Base-by-base conservation (phyloP, 2,888 invertebrate species). In the Drosophila testacea region DNA sequence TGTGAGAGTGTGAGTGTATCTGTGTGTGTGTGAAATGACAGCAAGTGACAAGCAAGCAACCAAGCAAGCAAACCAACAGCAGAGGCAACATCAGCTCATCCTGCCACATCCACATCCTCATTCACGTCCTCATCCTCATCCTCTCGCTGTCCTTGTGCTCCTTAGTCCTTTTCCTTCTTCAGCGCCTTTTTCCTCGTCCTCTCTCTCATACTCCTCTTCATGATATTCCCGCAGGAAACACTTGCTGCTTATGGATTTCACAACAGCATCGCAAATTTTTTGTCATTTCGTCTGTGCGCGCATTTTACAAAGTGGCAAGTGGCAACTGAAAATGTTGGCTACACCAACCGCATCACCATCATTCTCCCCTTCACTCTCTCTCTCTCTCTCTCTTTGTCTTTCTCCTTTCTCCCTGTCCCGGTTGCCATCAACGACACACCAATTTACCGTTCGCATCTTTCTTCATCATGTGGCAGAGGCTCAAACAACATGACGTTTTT, bases 371-470 rank as follows among this genome's bases (percentile, higher is more conserved):
- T 13, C n/a, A 4, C 27, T 39, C 9, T 4, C 47, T 6, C 28
- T 6, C 7, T 1, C 13, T 6, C 30, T 36, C 9, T n/a, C 6
- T 10, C 4, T 34, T 6, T 42, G 28, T 32, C 4, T 38, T n/a
- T 34, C 62, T 38, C 2, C 62, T 38, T 1, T 10, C 10, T 22
- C 30, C n/a, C 32, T 38, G 10, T 36, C 10, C 4, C 22, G 7
- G 34, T 47, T 55, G 48, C 16, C 64, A 64, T 61, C 38, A 56
- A 59, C 59, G 55, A 62, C 70, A 77, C 74, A 68, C 62, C 72
- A 77, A 80, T 80, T 77, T 70, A 77, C 74, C 69, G 79, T 78
- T 78, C 76, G 79, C 80, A 79, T 79, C 73, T 79, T 80, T 79
- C 71, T 80, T 80, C 77, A 77, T 79, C 77, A 79, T 64, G 74